Conservation (phyloP, 2,797 vertebrate species). For the Loris lydekkerianus region DNA sequence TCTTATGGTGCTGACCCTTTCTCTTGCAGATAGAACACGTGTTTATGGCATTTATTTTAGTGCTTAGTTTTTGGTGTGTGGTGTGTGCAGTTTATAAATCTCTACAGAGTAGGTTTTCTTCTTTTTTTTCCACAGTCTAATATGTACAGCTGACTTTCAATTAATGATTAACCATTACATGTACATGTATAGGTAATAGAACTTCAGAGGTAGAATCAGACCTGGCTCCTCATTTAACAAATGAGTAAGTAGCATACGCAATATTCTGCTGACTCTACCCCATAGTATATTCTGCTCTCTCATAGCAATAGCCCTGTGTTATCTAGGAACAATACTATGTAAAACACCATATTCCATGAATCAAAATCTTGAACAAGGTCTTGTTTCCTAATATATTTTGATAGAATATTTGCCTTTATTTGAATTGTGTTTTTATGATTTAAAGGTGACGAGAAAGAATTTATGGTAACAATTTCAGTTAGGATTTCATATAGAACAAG, state of each 20-base stretch:
- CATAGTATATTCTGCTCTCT: background rate
- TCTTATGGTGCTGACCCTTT: background rate
- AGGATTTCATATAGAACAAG: background rate
- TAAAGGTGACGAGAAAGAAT: conserved; percentile 11
- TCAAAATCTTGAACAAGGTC: background rate
- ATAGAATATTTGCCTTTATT: conserved; percentile 6
- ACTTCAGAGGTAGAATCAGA: background rate
- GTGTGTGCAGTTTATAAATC: background rate
- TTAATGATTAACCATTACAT: background rate
- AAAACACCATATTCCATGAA: background rate
- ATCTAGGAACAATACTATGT: background rate
- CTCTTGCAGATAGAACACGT: background rate
- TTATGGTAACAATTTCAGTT: conserved; percentile 26
- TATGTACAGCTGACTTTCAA: background rate
- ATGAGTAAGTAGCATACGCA: background rate
- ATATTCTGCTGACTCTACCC: background rate
- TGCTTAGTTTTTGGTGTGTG: background rate
- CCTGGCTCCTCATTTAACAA: background rate
- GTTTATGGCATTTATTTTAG: background rate
- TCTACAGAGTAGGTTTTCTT: background rate
- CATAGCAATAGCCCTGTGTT: background rate
- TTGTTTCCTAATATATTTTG: conserved; percentile 12
- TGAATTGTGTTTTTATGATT: conserved; percentile 43
- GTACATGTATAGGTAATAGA: conserved; percentile 1
- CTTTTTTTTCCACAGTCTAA: background rate